Evolutionary conservation across 2,113 vertebrate genomes (phyloP).

Genomic region (Lanius ludovicianus): DNA sequence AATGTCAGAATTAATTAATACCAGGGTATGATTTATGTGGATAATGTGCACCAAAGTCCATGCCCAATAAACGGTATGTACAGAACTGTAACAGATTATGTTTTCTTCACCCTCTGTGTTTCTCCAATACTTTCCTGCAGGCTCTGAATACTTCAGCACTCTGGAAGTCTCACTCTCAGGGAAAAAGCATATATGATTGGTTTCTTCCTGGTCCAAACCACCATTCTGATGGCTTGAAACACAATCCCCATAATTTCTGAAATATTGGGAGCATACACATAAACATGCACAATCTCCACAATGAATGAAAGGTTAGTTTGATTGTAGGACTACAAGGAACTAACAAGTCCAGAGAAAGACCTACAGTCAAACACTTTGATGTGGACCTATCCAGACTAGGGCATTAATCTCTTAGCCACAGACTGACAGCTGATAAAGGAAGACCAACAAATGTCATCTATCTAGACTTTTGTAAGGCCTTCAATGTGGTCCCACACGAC

Average conservation of each 20-base stretch:
- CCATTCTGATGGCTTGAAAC: not conserved
- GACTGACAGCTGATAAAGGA: not conserved
- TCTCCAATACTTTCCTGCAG: not conserved
- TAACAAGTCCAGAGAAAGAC: not conserved
- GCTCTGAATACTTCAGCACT: not conserved
- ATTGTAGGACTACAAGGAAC: not conserved
- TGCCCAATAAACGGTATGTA: not conserved
- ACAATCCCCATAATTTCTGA: not conserved
- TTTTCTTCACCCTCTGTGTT: not conserved
- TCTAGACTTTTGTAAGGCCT: too few species aligned
- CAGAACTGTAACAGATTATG: not conserved
- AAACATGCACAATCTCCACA: not conserved
- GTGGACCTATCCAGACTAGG: not conserved
- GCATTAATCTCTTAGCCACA: not conserved
- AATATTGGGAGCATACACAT: not conserved
- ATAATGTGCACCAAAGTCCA: not conserved
- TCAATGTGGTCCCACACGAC: fast-evolving
- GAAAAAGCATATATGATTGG: not conserved
- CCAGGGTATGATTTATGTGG: not conserved
- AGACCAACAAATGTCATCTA: not conserved
- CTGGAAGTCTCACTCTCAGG: not conserved
- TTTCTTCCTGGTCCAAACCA: not conserved
- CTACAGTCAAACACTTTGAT: not conserved
- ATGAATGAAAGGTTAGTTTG: not conserved
- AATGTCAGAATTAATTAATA: not conserved